Evolutionary conservation across 2,888 invertebrate genomes (phyloP).

Genomic region (Malacosoma neustria): DNA sequence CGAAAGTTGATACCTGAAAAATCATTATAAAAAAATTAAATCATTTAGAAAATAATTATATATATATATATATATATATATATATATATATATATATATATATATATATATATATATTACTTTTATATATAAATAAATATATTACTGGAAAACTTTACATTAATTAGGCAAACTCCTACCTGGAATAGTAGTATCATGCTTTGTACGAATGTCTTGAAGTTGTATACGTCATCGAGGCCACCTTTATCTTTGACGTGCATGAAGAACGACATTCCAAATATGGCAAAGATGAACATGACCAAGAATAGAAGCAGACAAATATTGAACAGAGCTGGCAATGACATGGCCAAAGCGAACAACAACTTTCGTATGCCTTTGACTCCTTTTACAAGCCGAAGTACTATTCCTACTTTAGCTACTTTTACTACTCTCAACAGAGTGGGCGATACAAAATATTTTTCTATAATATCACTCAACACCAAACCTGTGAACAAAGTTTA

Average conservation of each 20-base stretch:
- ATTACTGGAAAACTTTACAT: too few species aligned
- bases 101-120: too few species aligned
- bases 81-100: too few species aligned
- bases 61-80: too few species aligned
- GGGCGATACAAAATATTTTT: constrained; percentile 98
- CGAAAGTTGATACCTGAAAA: constrained; percentile 94
- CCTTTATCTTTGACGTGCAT: constrained; percentile 97
- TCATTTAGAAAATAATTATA: constrained; percentile 6
- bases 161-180: too few species aligned
- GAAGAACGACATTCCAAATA: constrained; percentile 99
- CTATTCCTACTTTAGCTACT: constrained; percentile 98
- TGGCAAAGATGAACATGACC: constrained; percentile 99
- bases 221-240: constrained; percentile 97
- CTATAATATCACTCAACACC: constrained; percentile 96
- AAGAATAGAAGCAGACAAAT: constrained; percentile 98
- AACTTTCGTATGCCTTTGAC: constrained; percentile 98
- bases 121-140: too few species aligned
- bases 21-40: not conserved
- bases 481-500: constrained; percentile 79
- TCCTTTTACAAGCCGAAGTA: constrained; percentile 97
- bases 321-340: constrained; percentile 98
- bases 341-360: constrained; percentile 98
- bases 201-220: constrained; percentile 98
- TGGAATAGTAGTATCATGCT: constrained; percentile 98
- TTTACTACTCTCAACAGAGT: constrained; percentile 97